Percentiles rank a stretch among this genome's conserved stretches.
These are phyloP conservation scores for Apamea crenata DNA, from an alignment of 2,888 invertebrate genomes.

Conservation along the genomic window DNA sequence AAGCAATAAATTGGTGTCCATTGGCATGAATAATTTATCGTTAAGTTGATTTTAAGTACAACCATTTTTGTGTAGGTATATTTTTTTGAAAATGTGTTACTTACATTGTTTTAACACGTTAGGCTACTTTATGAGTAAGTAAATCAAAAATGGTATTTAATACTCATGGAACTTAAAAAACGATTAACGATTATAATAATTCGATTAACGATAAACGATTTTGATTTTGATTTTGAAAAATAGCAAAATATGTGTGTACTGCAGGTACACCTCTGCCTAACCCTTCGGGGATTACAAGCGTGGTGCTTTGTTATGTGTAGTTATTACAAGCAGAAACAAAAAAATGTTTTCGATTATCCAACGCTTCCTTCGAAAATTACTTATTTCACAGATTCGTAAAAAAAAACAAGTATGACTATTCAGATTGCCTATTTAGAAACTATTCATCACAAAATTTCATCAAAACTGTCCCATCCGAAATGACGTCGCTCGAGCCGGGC, in stretches of 20 bases:
- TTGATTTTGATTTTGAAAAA: no score
- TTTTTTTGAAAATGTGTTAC: neutral
- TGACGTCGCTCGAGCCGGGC: constrained; percentile 30
- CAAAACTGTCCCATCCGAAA: constrained; percentile 32
- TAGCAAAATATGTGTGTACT: neutral
- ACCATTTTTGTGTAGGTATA: no score
- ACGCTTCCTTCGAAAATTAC: neutral
- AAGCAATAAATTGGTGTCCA: constrained; percentile 23
- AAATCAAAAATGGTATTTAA: neutral
- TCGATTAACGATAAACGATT: no score
- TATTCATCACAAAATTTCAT: constrained; percentile 49
- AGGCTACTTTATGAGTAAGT: neutral
- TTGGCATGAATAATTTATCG: constrained; percentile 11
- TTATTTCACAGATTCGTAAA: neutral
- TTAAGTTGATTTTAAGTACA: neutral
- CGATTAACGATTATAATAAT: no score
- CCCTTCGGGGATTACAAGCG: neutral
- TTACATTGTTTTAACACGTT: neutral
- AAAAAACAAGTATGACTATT: neutral
- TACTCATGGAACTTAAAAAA: neutral
- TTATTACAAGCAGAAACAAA: neutral
- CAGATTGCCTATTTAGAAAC: neutral
- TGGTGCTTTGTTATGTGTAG: neutral
- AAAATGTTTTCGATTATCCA: neutral
- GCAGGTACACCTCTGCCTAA: neutral